Conservation (phyloP, 2,113 vertebrate genomes). For the Nesoenas mayeri region DNA sequence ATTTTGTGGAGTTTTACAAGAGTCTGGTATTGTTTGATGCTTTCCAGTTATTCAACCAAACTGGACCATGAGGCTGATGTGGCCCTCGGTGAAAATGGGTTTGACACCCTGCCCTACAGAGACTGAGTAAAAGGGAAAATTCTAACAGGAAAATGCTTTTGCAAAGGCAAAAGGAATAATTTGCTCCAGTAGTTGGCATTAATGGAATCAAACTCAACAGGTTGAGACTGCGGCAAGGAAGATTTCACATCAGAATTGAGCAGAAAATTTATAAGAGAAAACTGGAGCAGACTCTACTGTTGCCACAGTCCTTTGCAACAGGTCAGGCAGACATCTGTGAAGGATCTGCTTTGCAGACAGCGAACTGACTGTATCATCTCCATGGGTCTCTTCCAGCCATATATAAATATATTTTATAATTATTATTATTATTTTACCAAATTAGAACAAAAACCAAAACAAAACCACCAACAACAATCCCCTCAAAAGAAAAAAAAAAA, state of each 20-base stretch:
- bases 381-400: neutral
- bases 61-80: too few species aligned
- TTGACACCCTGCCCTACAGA: neutral
- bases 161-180: neutral
- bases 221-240: neutral
- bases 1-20: neutral
- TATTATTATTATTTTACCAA: neutral
- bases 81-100: too few species aligned
- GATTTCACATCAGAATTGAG: neutral
- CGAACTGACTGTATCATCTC: neutral
- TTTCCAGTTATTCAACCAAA: neutral
- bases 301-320: rapidly evolving
- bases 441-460: neutral
- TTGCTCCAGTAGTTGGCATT: neutral
- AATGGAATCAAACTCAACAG: neutral
- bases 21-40: rapidly evolving
- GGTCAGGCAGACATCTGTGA: neutral
- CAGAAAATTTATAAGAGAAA: neutral
- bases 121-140: neutral
- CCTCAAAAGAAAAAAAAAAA: neutral
- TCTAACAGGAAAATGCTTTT: neutral
- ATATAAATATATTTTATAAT: too few species aligned
- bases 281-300: neutral
- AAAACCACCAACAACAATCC: too few species aligned
- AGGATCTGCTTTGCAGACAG: neutral